Percentiles rank a stretch among this genome's conserved stretches.
phyloP scores from a whole-genome alignment of 1,140 invertebrate species.

The Hyles vespertilio region DNA sequence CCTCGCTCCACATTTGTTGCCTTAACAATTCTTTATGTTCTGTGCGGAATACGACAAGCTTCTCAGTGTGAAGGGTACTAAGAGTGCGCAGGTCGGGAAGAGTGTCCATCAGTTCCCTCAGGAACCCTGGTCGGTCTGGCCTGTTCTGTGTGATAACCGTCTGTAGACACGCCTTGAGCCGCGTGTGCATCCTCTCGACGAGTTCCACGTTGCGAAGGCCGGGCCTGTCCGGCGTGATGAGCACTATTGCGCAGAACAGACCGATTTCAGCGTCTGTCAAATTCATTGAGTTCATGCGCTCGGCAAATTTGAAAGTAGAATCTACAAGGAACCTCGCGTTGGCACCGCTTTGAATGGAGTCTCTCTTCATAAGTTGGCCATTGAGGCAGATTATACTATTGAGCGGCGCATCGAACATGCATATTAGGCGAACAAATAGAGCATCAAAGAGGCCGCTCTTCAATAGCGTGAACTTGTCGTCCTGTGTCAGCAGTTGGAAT shows the following conservation, averaged over 20 bases:
- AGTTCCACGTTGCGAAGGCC: conserved; percentile 94
- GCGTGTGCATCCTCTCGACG: conserved; percentile 94
- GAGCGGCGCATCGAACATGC: conserved; percentile 94
- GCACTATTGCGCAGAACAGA: conserved; percentile 95
- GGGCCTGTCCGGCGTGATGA: conserved; percentile 95
- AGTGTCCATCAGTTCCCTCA: conserved; percentile 93
- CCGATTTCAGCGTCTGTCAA: conserved; percentile 95
- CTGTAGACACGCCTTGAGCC: conserved; percentile 89
- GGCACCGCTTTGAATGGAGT: conserved; percentile 91
- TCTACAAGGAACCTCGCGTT: conserved; percentile 96
- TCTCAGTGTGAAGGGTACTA: conserved; percentile 97
- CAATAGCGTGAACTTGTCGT: conserved; percentile 97
- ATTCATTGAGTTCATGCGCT: conserved; percentile 92
- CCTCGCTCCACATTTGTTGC: conserved; percentile 81
- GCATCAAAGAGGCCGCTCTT: conserved; percentile 98
- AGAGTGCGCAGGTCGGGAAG: conserved; percentile 95
- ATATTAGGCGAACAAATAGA: conserved; percentile 92
- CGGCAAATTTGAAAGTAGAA: conserved; percentile 98
- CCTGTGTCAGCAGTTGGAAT: conserved; percentile 94
- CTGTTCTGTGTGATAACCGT: conserved; percentile 92
- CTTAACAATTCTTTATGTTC: conserved; percentile 88
- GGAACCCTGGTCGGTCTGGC: conserved; percentile 85
- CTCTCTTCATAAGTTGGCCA: conserved; percentile 92
- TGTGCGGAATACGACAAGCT: conserved; percentile 93
- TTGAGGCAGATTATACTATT: conserved; percentile 95